These are phyloP conservation scores for Lepidurus packardi DNA, from an alignment of 1,140 invertebrate genomes.

Conservation along the genomic window DNA sequence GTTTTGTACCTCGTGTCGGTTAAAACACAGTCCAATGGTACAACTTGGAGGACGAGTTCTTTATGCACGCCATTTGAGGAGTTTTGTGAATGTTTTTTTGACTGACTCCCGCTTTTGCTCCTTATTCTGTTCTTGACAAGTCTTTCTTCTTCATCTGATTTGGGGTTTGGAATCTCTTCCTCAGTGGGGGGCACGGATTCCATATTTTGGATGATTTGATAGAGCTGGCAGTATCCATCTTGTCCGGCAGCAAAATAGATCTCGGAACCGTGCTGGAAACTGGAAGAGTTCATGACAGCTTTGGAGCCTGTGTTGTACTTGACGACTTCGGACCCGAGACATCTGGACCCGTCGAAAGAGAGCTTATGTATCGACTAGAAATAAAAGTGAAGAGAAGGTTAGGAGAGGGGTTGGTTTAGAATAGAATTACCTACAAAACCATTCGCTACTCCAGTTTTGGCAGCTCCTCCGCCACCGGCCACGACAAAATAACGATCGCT, in stretches of 20 bases:
- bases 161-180: not conserved
- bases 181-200: constrained; percentile 12
- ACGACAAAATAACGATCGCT: constrained; percentile 88
- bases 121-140: not conserved
- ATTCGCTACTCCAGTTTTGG: constrained; percentile 92
- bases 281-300: constrained; percentile 85
- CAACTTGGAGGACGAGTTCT: constrained; percentile 63
- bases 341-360: constrained; percentile 69
- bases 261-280: constrained; percentile 53
- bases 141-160: not conserved
- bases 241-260: constrained; percentile 80
- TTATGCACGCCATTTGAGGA: constrained; percentile 43
- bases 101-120: not conserved
- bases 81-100: not conserved
- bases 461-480: constrained; percentile 87
- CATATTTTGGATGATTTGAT: constrained; percentile 66
- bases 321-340: constrained; percentile 76
- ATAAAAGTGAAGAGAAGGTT: constrained; percentile 34
- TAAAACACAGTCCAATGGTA: constrained; percentile 67
- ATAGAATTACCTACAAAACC: constrained; percentile 61
- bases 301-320: constrained; percentile 79
- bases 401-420: constrained; percentile 33
- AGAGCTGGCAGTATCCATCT: constrained; percentile 85
- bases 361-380: constrained; percentile 84
- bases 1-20: constrained; percentile 63